These are phyloP conservation scores for Stomatorhinus walkeri DNA, from an alignment of 2,797 vertebrate genomes.

Conservation along the genomic window DNA sequence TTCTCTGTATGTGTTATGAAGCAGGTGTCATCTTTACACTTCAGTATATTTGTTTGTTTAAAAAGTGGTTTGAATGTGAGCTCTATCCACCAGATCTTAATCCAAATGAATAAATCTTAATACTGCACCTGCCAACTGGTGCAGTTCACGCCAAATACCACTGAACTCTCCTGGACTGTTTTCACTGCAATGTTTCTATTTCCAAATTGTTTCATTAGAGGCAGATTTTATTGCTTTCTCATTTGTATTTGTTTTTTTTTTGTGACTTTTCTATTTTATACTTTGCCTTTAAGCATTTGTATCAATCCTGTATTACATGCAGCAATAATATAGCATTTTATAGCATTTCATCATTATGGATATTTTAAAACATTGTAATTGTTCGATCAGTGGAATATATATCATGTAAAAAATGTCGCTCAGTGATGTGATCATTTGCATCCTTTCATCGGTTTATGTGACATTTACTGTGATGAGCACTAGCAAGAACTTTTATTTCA, in stretches of 20 bases:
- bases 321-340: not conserved
- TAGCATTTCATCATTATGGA: not conserved
- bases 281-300: conserved; percentile 12
- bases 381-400: not conserved
- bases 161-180: not conserved
- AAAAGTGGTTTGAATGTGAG: not conserved
- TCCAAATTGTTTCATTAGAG: conserved; percentile 5
- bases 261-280: not conserved
- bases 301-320: conserved; percentile 5
- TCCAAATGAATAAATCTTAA: not conserved
- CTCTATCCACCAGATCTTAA: not conserved
- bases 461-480: not conserved
- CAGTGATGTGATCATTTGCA: not conserved
- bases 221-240: not conserved
- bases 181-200: not conserved
- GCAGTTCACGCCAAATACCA: not conserved
- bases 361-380: not conserved
- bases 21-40: not conserved
- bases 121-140: not conserved
- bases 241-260: not conserved
- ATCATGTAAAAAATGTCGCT: conserved; percentile 1
- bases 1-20: conserved; percentile 6
- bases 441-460: conserved; percentile 4
- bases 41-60: not conserved
- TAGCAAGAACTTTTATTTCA: not conserved